Base-by-base conservation (phyloP, 2,113 vertebrate species). In the Paedocypris sp. region DNA sequence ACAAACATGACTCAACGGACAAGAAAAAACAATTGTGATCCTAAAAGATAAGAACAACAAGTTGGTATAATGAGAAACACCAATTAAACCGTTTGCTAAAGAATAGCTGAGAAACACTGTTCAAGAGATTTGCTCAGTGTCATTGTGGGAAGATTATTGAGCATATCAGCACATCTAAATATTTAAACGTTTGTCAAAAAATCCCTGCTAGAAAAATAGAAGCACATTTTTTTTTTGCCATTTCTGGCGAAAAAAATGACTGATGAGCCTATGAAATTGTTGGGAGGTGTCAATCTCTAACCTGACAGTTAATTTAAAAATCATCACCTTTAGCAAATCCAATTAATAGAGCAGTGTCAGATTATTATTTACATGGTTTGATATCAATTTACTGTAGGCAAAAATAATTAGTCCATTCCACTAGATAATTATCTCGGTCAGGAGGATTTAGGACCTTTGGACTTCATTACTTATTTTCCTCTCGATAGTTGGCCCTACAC, bases 371-470 rank as follows among this genome's bases (percentile, higher is more conserved):
- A 43, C 45, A 49, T 47, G 23, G 5, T 57, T 28, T 62, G 48
- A 62, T 52, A 39, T 43, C 18, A 3, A 23, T 45, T 52, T 45
- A 66, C 50, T 60, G 22, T 28, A 50, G 45, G 43, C 36, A 31
- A 18, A 68, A 67, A 60, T 18, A 45, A 56, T 70, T 73, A 66
- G 39, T 68, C 53, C 49, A 60, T 56, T 64, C 53, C 52, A 31
- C 45, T 43, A 70, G 63, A 68, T 68, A 69, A 72, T 72, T 65
- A 70, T 31, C 48, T 60, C n/a, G 11, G 18, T 39, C 26, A 15
- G 4, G 26, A 63, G 46, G 9, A 66, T 50, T 43, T 46, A 62
- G 35, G n/a, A 62, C 29, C 46, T 68, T 42, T 38, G 72, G 57
- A 69, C 63, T 60, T 62, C 68, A 68, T 64, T 63, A 73, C 54